phyloP scores from a whole-genome alignment of 2,797 vertebrate genomes.

The Coendou prehensilis region DNA sequence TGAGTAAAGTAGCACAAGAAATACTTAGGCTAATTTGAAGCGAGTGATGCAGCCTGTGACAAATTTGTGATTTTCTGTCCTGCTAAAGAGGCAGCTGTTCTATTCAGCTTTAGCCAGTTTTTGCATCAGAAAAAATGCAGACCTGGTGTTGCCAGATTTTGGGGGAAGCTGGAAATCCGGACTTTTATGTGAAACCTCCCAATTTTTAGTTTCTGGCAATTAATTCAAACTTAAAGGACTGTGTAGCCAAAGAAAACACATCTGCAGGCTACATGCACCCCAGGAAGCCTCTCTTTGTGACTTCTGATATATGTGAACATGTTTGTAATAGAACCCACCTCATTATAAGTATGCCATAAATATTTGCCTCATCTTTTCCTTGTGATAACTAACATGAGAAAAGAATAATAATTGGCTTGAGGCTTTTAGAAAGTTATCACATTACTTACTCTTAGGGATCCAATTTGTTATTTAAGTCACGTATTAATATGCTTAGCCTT shows the following conservation, averaged over 20 bases:
- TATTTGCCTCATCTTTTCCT: conserved; percentile 64
- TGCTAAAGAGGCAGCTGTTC: conserved; percentile 55
- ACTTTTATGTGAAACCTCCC: conserved; percentile 76
- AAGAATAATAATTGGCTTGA: conserved; percentile 59
- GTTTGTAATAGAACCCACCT: conserved; percentile 53
- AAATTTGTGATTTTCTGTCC: background rate
- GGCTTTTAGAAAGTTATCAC: conserved; percentile 39
- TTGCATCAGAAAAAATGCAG: conserved; percentile 57
- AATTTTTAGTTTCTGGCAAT: conserved; percentile 77
- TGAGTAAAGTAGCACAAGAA: background rate
- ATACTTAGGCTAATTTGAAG: background rate
- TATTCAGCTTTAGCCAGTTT: conserved; percentile 20
- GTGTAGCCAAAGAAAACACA: conserved; percentile 76
- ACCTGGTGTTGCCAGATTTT: conserved; percentile 74
- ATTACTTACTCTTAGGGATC: background rate
- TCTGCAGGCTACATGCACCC: conserved; percentile 43
- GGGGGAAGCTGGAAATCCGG: conserved; percentile 78
- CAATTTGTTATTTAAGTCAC: conserved; percentile 57
- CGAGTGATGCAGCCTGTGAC: background rate
- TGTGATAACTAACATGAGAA: conserved; percentile 26
- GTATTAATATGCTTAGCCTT: conserved; percentile 22
- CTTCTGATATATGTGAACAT: conserved; percentile 31
- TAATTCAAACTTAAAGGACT: conserved; percentile 74
- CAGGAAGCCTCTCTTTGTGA: conserved; percentile 57
- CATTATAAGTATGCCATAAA: conserved; percentile 51